Percentiles rank a stretch among this genome's conserved stretches.
Evolutionary conservation across 2,797 vertebrate genomes (phyloP).

Genomic region (Microctenopoma steveboyesi): DNA sequence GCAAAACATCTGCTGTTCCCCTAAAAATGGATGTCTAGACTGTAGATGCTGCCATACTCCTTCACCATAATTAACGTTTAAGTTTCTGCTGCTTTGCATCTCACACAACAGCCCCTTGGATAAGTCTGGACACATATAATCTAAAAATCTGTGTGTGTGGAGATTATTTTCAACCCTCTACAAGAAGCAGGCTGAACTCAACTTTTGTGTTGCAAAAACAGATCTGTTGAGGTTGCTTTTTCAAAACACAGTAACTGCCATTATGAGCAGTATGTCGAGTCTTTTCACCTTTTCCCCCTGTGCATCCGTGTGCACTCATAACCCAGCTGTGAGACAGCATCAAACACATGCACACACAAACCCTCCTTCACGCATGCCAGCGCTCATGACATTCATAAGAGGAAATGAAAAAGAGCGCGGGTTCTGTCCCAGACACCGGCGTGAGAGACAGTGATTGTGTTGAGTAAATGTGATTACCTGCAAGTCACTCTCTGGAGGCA

Average conservation of each 20-base stretch:
- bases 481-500: constrained; percentile 63
- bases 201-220: constrained; percentile 14
- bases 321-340: constrained; percentile 14
- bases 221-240: constrained; percentile 3
- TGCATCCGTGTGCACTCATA: constrained; percentile 11
- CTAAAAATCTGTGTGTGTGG: too few relatives aligned
- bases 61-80: constrained; percentile 65
- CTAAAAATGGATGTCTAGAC: constrained; percentile 15
- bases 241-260: background rate
- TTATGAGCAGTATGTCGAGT: background rate
- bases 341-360: constrained; percentile 19
- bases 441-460: constrained; percentile 67
- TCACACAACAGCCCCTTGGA: constrained; percentile 55
- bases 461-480: constrained; percentile 75
- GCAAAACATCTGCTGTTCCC: constrained; percentile 1
- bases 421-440: constrained; percentile 47
- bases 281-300: background rate
- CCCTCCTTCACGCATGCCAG: constrained; percentile 34
- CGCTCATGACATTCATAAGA: constrained; percentile 59
- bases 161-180: too few relatives aligned
- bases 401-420: constrained; percentile 69
- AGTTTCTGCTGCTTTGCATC: constrained; percentile 67
- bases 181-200: too few relatives aligned
- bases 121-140: constrained; percentile 14
- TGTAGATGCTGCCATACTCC: constrained; percentile 36